Conservation (phyloP, 2,797 vertebrate genomes). For the Tamandua tetradactyla region DNA sequence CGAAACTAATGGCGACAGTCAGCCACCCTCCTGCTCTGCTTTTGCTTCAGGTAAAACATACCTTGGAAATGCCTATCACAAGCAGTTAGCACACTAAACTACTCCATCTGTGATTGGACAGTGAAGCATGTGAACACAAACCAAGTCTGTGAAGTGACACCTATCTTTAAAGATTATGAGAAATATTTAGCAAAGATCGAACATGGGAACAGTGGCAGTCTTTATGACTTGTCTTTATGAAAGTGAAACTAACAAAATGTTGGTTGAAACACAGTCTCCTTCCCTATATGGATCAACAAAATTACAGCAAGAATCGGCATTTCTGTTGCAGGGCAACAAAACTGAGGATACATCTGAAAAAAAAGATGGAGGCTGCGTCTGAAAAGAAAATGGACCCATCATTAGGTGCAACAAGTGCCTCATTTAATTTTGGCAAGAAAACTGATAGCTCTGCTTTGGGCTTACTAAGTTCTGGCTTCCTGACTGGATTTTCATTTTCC, state of each 20-base stretch:
- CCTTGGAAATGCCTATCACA: conserved; percentile 88
- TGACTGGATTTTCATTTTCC: conserved; percentile 90
- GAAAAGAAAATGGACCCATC: conserved; percentile 74
- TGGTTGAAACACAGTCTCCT: not conserved
- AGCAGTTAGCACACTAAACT: conserved; percentile 96
- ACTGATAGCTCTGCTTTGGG: conserved; percentile 86
- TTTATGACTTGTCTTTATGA: conserved; percentile 76
- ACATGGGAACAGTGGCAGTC: conserved; percentile 79
- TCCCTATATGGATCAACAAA: conserved; percentile 57
- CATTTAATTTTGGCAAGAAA: conserved; percentile 92
- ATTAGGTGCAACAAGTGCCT: conserved; percentile 76
- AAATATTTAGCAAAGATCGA: conserved; percentile 92
- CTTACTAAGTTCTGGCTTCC: conserved; percentile 82
- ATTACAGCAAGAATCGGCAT: conserved; percentile 71
- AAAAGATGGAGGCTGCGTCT: not conserved
- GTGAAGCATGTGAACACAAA: conserved; percentile 95
- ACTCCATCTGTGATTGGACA: conserved; percentile 97
- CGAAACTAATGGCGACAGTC: conserved; percentile 86
- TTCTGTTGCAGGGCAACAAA: conserved; percentile 85
- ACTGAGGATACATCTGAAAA: conserved; percentile 81
- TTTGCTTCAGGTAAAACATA: not conserved
- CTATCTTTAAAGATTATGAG: conserved; percentile 97
- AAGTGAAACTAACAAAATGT: conserved; percentile 41
- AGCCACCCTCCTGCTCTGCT: conserved; percentile 60
- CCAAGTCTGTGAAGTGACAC: conserved; percentile 95